Base-by-base conservation (phyloP, 2,113 vertebrate genomes). In the Pterocles orientalis region DNA sequence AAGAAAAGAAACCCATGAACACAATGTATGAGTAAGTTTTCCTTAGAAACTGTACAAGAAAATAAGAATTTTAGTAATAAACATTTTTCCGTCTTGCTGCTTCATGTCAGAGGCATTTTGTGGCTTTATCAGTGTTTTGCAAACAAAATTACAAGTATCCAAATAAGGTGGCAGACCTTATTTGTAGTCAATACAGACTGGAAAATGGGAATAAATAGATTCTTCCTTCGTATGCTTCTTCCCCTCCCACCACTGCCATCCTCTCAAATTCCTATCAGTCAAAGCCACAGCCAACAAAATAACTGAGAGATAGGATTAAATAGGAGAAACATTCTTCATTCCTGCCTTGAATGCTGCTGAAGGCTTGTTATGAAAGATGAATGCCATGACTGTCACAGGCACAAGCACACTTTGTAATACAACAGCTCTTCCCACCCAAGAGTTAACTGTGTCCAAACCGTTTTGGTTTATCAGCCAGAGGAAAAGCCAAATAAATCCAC, bases 391-490 rank as follows among this genome's bases (percentile, higher is more conserved):
- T 71, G 15, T 90, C 39, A 33, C 14, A 79, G 23, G 8, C 1
- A 1, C 24, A 69, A 58, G 17, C 13, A n/a, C 33, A 12, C 43
- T 53, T 53, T 43, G 24, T 53, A 36, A 39, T 39, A 36, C 36
- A 70, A 33, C 31, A 36, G 25, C 10, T 65, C 33, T 82, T 79
- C 13, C 33, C 1, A 5, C 12, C 12, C 48, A 84, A 51, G 60
- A 68, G 8, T 23, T 86, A 70, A 53, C 13, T 0, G 0, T 2
- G 1, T 39, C 61, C 51, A 72, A 84, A 72, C 7, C 1, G 0
- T 84, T 81, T 73, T 69, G 12, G 5, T 77, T 86, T 86, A 71
- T 61, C 39, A 78, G 26, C 12, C 17, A 68, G 26, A 33, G 10
- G 1, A 70, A 80, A 88, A 92, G 24, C 17, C 51, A 34, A 60